phyloP scores from a whole-genome alignment of 1,140 invertebrate species.

The Heliconius congener region DNA sequence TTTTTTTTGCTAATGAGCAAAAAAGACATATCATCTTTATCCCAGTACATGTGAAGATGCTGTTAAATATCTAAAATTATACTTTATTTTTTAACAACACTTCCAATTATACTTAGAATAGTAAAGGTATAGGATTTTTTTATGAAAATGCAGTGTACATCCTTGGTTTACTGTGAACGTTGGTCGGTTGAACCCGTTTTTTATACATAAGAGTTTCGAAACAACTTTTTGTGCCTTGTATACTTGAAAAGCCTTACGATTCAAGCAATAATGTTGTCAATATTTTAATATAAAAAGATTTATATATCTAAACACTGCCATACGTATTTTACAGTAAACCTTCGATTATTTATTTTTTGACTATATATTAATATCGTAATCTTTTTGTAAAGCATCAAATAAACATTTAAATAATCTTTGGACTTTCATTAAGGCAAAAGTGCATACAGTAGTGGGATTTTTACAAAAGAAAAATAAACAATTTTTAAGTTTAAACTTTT shows the following conservation, averaged over 20 bases:
- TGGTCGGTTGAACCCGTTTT: no score
- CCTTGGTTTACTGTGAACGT: constrained; percentile 7
- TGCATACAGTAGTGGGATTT: neutral
- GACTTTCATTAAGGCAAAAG: constrained; percentile 1
- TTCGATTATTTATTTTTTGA: constrained; percentile 5
- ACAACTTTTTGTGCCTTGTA: neutral
- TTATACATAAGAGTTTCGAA: neutral
- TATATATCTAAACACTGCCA: neutral
- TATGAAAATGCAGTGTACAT: neutral
- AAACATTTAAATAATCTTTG: neutral
- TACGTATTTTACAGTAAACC: neutral
- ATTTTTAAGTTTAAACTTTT: constrained; percentile 51
- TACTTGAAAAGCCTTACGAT: neutral
- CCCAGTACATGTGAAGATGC: neutral
- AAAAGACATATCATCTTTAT: neutral
- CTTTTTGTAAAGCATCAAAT: neutral
- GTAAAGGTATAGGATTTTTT: neutral
- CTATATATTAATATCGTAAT: neutral
- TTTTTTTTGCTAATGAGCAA: neutral
- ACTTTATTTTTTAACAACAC: no score
- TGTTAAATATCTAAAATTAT: neutral
- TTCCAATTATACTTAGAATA: neutral
- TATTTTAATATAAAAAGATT: neutral
- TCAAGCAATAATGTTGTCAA: neutral
- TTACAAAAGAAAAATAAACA: constrained; percentile 43